A percentile compares a stretch with the other conserved stretches of the same genome.
Conservation (phyloP, 2,888 invertebrate genomes). For the Cheilosia vernalis region DNA sequence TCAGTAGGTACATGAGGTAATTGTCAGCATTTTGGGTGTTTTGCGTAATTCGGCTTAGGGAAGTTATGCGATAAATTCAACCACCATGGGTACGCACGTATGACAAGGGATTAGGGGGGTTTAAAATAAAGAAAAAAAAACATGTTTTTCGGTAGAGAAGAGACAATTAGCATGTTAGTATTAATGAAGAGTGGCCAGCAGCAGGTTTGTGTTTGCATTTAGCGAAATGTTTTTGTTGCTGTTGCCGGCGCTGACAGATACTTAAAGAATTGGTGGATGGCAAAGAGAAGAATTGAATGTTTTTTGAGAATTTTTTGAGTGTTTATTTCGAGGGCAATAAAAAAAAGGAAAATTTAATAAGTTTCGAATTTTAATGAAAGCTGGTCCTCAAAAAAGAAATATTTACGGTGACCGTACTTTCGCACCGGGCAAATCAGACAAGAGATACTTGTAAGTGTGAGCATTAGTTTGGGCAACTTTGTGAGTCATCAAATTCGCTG, state of each 20-base stretch:
- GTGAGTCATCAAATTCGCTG: conserved; percentile 4
- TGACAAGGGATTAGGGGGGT: conserved; percentile 12
- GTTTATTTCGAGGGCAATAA: conserved; percentile 40
- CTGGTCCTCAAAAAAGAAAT: not conserved
- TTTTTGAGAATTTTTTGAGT: conserved; percentile 45
- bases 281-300: conserved; percentile 36
- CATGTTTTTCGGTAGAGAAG: conserved; percentile 10
- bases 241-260: not conserved
- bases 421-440: conserved; percentile 2
- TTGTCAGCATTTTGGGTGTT: conserved; percentile 28
- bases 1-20: conserved; percentile 39
- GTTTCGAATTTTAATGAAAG: conserved; percentile 48
- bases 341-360: conserved; percentile 14
- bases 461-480: conserved; percentile 4
- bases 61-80: conserved; percentile 28
- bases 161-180: conserved; percentile 52
- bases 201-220: conserved; percentile 53
- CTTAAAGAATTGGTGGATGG: conserved; percentile 28
- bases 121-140: conserved; percentile 26
- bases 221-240: conserved; percentile 23
- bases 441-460: not conserved
- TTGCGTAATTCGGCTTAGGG: conserved; percentile 37
- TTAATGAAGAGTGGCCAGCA: conserved; percentile 42
- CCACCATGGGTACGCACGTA: not conserved
- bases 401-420: not conserved